These are phyloP conservation scores for Lagodon rhomboides DNA, from an alignment of 2,797 vertebrate species.

Conservation along the genomic window DNA sequence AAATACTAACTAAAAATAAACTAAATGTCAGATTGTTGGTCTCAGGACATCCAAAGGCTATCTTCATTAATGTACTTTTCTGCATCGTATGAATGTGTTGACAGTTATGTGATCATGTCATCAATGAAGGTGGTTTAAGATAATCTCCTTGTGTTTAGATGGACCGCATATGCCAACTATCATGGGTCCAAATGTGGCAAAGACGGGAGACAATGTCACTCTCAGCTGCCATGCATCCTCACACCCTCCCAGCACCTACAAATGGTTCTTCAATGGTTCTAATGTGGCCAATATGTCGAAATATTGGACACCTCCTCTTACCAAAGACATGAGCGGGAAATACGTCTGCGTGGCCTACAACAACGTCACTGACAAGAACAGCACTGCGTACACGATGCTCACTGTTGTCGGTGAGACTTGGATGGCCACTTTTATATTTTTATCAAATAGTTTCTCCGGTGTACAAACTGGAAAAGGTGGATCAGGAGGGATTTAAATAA, in stretches of 20 bases:
- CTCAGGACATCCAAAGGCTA: neutral
- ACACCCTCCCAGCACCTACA: constrained; percentile 60
- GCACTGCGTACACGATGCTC: constrained; percentile 38
- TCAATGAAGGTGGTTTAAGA: neutral
- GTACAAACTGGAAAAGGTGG: neutral
- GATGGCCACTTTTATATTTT: neutral
- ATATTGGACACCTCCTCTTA: constrained; percentile 56
- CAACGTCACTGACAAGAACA: constrained; percentile 64
- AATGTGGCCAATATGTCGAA: constrained; percentile 37
- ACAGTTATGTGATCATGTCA: constrained; percentile 12
- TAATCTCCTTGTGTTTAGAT: constrained; percentile 56
- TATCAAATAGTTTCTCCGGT: neutral
- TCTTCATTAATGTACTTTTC: constrained; percentile 1
- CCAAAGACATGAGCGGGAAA: constrained; percentile 24
- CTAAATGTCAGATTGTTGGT: neutral
- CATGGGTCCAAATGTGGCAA: constrained; percentile 16
- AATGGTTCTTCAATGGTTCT: constrained; percentile 60
- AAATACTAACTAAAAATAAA: too few species aligned
- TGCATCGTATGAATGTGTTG: neutral
- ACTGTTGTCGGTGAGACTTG: constrained; percentile 66
- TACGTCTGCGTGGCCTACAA: constrained; percentile 76
- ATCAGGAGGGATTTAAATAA: neutral
- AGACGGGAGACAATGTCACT: constrained; percentile 38
- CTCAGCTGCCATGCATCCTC: constrained; percentile 65
- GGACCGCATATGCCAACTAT: constrained; percentile 58